phyloP scores from a whole-genome alignment of 1,140 invertebrate genomes.

The Papilio polytes region DNA sequence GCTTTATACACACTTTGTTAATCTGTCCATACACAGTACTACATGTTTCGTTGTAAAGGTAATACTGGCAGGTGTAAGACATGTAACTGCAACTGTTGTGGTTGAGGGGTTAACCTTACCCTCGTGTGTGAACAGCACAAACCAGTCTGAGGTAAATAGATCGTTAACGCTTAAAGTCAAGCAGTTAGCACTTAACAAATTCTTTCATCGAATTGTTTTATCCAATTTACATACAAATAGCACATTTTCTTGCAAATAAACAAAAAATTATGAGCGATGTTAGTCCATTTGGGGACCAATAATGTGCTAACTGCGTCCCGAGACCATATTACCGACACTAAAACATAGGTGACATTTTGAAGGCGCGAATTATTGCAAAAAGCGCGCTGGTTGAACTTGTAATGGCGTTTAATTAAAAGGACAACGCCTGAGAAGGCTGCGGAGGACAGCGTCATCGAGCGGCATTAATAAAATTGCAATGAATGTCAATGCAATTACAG shows the following conservation, averaged over 20 bases:
- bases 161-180: neutral
- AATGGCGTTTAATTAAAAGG: conserved; percentile 28
- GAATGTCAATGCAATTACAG: conserved; percentile 61
- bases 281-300: neutral
- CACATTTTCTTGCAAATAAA: neutral
- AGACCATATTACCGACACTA: neutral
- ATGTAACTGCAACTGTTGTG: neutral
- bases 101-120: neutral
- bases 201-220: neutral
- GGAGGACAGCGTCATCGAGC: conserved; percentile 14
- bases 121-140: too few relatives aligned
- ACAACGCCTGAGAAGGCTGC: conserved; percentile 8
- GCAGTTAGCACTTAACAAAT: neutral
- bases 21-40: neutral
- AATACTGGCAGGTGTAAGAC: neutral
- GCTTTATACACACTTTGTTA: neutral
- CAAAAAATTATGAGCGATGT: neutral
- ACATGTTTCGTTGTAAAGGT: neutral
- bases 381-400: neutral
- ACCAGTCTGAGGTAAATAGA: neutral
- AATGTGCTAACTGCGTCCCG: neutral
- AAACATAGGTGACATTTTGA: conserved; percentile 25
- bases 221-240: conserved; percentile 4
- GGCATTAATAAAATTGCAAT: conserved; percentile 58
- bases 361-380: neutral